A percentile compares a stretch with the other conserved stretches of the same genome.
Evolutionary conservation across 2,113 vertebrate genomes (phyloP).

Genomic region (Herpailurus yagouaroundi): DNA sequence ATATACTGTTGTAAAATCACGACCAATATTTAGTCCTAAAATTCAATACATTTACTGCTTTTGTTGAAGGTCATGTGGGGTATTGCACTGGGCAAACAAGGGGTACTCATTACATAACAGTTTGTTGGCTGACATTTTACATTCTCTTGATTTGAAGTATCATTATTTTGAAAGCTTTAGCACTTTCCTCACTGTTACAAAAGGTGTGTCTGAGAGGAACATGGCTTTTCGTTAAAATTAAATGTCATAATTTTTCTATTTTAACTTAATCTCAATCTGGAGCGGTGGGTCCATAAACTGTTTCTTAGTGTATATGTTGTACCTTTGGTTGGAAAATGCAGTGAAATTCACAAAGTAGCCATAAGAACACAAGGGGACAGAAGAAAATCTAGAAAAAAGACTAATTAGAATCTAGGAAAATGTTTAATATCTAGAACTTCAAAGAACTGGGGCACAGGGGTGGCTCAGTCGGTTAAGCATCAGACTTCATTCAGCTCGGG

Average conservation of each 20-base stretch:
- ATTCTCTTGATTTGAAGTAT: background rate
- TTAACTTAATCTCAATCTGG: background rate
- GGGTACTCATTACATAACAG: background rate
- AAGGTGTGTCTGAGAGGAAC: background rate
- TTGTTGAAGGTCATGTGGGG: background rate
- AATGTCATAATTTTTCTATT: background rate
- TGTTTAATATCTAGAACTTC: background rate
- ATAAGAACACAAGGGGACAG: background rate
- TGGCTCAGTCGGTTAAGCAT: no score
- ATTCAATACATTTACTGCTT: background rate
- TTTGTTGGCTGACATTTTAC: background rate
- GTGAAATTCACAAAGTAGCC: background rate
- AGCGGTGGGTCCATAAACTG: background rate
- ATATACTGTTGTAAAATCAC: background rate
- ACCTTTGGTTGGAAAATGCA: background rate
- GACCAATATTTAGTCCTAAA: background rate
- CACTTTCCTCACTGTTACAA: background rate
- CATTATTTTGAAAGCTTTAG: constrained; percentile 25
- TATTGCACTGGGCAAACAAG: background rate
- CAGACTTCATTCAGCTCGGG: no score
- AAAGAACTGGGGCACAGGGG: no score
- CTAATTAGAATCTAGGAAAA: background rate
- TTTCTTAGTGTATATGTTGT: background rate
- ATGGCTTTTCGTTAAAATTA: background rate
- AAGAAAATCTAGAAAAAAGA: background rate